Base-by-base conservation (phyloP, 2,888 invertebrate species). In the Boloria euphrosyne region DNA sequence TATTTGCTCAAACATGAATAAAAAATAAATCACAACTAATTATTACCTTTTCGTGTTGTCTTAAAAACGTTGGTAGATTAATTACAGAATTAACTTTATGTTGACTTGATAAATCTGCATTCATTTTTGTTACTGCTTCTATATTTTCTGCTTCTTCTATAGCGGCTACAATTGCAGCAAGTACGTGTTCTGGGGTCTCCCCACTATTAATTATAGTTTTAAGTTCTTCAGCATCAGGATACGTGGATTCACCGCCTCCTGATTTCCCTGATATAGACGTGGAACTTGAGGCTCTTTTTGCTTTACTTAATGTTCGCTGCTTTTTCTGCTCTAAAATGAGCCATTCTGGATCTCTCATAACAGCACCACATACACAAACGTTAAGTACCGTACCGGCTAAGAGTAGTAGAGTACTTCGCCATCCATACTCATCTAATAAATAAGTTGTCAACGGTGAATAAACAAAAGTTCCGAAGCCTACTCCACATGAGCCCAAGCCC, bases 271-370 rank as follows among this genome's bases (percentile, higher is more conserved):
- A 93, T 66, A 93, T 92, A 0, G 94, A 94, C 44, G 89, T 85
- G 7, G 87, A 91, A 74, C 92, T 93, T 3, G 93, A 92, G 1
- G 90, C 87, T 73, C 93, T 87, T 73, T 93, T 91, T 1, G 93
- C 84, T 77, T 94, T 93, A 75, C 86, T 89, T 59, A 93, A 82
- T 62, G 87, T 80, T 65, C 88, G 85, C 71, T 87, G 93, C 83
- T 94, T 94, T 77, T 93, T 94, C 76, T 95, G 95, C 76, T 95
- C 95, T 62, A 91, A 75, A 46, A 93, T 93, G 82, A 94, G 93
- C 97, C 97, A 97, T 75, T 97, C 96, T 3, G 98, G 96, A 82
- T 98, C 98, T 70, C 96, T 93, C 96, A 98, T 97, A 1, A 97
- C 93, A 18, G 96, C 94, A 13, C 97, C 98, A 83, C 97, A 97